A percentile compares a stretch with the other conserved stretches of the same genome.
These are phyloP conservation scores for Calyptomena viridis DNA, from an alignment of 2,113 vertebrate genomes.

Conservation along the genomic window DNA sequence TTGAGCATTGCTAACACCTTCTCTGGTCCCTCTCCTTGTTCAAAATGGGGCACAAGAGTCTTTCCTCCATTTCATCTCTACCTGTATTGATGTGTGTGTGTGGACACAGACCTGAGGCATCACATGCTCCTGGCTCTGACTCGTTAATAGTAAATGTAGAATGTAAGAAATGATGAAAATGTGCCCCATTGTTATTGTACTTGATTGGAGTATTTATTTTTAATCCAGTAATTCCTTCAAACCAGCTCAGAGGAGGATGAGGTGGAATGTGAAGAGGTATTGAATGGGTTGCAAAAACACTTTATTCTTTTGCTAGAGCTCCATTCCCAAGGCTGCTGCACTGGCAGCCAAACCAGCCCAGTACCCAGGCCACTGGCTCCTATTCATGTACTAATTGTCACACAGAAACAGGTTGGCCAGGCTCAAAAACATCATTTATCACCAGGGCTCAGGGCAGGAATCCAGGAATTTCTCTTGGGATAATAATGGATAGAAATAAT, in stretches of 20 bases:
- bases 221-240: background rate
- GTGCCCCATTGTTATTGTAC: background rate
- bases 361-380: background rate
- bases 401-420: background rate
- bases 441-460: background rate
- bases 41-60: too few species aligned
- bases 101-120: background rate
- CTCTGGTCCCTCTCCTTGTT: too few species aligned
- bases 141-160: background rate
- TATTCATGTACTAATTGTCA: accelerated
- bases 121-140: accelerated
- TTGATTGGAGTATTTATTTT: background rate
- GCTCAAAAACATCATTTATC: background rate
- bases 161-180: background rate
- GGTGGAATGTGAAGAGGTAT: background rate
- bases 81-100: too few species aligned
- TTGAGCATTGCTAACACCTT: too few species aligned
- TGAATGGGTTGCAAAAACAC: background rate
- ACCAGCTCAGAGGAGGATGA: background rate
- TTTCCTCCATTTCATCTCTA: too few species aligned
- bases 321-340: background rate
- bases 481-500: background rate
- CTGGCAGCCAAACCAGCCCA: background rate
- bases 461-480: background rate
- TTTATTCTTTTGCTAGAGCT: background rate